phyloP scores from a whole-genome alignment of 2,797 vertebrate species.

The Hemitrygon akajei region DNA sequence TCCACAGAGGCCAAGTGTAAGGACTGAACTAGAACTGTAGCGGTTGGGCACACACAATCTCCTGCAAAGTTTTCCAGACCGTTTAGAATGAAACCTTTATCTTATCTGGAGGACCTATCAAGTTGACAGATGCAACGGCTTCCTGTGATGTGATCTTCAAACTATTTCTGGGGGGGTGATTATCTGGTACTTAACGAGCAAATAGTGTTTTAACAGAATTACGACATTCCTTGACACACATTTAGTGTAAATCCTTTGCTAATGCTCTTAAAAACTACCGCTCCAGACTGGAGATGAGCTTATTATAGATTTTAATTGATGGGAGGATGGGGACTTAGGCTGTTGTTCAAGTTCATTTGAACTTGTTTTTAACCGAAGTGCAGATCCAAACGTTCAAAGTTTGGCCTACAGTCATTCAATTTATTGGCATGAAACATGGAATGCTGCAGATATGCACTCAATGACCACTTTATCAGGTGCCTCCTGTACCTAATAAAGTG shows the following conservation, averaged over 20 bases:
- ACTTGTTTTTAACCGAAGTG: neutral
- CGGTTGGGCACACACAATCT: neutral
- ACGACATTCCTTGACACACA: neutral
- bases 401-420: too few species aligned
- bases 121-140: neutral
- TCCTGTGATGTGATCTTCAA: neutral
- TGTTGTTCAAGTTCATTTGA: neutral
- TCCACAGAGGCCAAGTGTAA: neutral
- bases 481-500: too few species aligned
- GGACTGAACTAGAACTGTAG: neutral
- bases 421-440: neutral
- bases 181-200: neutral
- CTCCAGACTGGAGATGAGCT: neutral
- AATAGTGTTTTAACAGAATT: neutral
- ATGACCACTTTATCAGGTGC: too few species aligned
- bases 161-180: conserved; percentile 10
- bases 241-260: conserved; percentile 1
- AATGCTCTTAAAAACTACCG: neutral
- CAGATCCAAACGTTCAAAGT: neutral
- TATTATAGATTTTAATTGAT: conserved; percentile 13
- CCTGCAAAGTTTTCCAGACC: neutral
- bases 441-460: neutral
- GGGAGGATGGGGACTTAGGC: neutral
- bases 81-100: neutral
- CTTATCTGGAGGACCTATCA: neutral